These are phyloP conservation scores for Stenolophus ochropezus DNA, from an alignment of 2,888 invertebrate species.

Conservation along the genomic window DNA sequence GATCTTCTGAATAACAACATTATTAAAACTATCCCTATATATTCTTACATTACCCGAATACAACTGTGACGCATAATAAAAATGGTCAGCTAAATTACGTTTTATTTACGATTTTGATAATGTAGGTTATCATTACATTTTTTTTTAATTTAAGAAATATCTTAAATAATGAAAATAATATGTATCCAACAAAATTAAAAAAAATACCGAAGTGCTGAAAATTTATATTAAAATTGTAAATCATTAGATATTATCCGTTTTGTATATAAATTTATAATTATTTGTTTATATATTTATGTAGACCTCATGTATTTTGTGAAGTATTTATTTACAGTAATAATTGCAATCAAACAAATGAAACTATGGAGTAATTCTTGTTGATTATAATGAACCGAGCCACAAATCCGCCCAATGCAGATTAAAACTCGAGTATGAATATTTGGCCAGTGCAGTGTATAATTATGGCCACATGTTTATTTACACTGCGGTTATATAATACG, in stretches of 20 bases:
- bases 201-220: neutral
- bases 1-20: too few species aligned
- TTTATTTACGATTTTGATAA: too few species aligned
- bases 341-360: neutral
- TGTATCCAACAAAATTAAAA: too few species aligned
- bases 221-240: neutral
- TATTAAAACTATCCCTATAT: too few species aligned
- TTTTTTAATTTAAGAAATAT: too few species aligned
- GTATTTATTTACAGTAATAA: neutral
- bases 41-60: too few species aligned
- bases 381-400: neutral
- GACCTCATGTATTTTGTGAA: neutral
- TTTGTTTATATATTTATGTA: neutral
- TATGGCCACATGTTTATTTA: slow-evolving; percentile 37
- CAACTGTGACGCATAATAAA: too few species aligned
- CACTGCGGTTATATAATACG: slow-evolving; percentile 39
- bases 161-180: too few species aligned
- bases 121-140: too few species aligned
- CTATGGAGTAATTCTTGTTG: neutral
- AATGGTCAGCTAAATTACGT: too few species aligned
- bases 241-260: neutral
- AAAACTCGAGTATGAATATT: slow-evolving; percentile 14
- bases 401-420: slow-evolving; percentile 4
- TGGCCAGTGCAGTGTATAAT: slow-evolving; percentile 25
- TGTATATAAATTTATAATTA: neutral